phyloP scores from a whole-genome alignment of 64 coral and sea anemone species.

The Pocillopora damicornis region DNA sequence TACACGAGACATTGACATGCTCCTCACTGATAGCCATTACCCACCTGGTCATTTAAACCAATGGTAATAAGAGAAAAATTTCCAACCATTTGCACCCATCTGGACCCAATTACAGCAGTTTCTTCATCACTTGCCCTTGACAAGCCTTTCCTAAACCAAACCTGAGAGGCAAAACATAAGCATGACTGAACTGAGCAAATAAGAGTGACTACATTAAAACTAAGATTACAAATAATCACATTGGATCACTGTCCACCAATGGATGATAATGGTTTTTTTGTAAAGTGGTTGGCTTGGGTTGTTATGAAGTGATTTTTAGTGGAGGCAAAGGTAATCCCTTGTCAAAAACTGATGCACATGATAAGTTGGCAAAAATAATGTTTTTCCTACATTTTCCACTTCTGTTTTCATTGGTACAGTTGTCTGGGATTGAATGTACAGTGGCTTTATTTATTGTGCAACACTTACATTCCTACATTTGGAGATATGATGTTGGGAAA shows the following conservation, averaged over 20 bases:
- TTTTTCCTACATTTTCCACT: too few relatives aligned
- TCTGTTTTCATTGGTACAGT: too few relatives aligned
- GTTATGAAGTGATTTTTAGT: too few relatives aligned
- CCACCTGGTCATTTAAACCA: slow-evolving; percentile 90
- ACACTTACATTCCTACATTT: too few relatives aligned
- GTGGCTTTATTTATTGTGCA: too few relatives aligned
- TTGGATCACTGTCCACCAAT: neutral
- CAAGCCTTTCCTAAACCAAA: slow-evolving; percentile 84
- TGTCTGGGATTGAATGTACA: too few relatives aligned
- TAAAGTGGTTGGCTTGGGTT: too few relatives aligned
- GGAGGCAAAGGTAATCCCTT: too few relatives aligned
- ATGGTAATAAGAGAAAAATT: slow-evolving; percentile 78
- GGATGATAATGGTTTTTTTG: neutral
- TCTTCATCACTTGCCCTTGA: slow-evolving; percentile 34
- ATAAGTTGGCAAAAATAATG: too few relatives aligned
- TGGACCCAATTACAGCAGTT: slow-evolving; percentile 57
- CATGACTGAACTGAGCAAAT: neutral
- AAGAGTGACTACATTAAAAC: neutral
- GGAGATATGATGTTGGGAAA: too few relatives aligned
- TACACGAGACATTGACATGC: neutral
- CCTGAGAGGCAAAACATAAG: slow-evolving; percentile 1
- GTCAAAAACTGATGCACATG: too few relatives aligned
- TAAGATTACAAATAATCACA: neutral
- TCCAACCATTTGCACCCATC: slow-evolving; percentile 97
- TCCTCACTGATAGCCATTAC: neutral